Base-by-base conservation (phyloP, 1,140 invertebrate species). In the Megalopta genalis region DNA sequence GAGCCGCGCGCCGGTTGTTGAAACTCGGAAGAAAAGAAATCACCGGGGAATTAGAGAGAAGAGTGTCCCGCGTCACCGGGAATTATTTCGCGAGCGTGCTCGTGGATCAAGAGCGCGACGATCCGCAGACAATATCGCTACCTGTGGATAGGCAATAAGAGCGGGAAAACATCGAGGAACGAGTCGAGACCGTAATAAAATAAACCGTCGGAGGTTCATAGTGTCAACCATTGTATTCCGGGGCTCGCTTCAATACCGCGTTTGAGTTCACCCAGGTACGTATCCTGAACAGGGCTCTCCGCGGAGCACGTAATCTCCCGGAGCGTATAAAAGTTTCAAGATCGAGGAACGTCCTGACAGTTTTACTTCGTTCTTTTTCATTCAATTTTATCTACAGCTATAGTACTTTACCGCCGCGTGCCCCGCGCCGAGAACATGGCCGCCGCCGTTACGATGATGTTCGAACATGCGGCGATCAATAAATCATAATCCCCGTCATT, bases 161-260 rank as follows among this genome's bases (percentile, higher is more conserved):
- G 46, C 67, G 62, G 52, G 49, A 69, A 70, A 77, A 83, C 60
- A 77, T 57, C 72, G 60, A 39, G 9, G 73, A 54, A 46, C 74
- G 68, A 83, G 68, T 39, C 46, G 68, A 39, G 68, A 68, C 49
- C 71, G 75, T 77, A 85, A 85, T 85, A 85, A 85, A 85, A 85
- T 85, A 85, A 80, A 80, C 77, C 82, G 62, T 75, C 71, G 62
- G 66, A 57, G 57, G 77, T 85, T 85, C 82, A 80, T 70, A 76
- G 83, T 85, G 83, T 84, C 83, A 85, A 80, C 82, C 77, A 85
- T 85, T 85, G 83, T 85, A 85, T 85, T 85, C 82, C 37, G 14
- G 23, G 21, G 67, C 21, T 84, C 67, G 37, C 62, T 82, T 77
- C 74, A 46, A 76, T 76, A 57, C 59, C 59, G 63, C 27, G 46